Evolutionary conservation across 2,113 vertebrate species (phyloP), one percentile per base, ranked within the genome.

Genomic region (Podiceps cristatus): DNA sequence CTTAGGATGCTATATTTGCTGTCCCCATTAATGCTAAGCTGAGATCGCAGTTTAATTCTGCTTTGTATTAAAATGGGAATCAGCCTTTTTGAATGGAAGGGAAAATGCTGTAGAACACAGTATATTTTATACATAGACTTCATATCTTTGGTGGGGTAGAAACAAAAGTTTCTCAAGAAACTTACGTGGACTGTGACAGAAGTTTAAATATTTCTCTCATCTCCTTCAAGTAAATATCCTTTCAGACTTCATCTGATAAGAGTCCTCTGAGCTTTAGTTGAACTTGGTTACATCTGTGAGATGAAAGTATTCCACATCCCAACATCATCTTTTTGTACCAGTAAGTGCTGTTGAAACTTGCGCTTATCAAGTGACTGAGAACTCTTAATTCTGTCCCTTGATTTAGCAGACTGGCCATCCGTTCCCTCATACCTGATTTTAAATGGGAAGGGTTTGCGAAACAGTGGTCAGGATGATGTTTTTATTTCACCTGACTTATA

Each of bases 31-130:
- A 90, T 73, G 40, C 80, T 87, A 86, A 95, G 17, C 49, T 92
- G 83, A 96, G 69, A 77, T 82, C 3, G 11, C 91, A 85, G 75
- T 89, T 95, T 91, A 91, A 93, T 87, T 97, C 89, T 73, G 33
- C 58, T 93, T 87, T 93, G 52, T 86, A 62, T 10, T 29, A 72
- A 88, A 91, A 53, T 55, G 37, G 27, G 77, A 87, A 75, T 60
- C 20, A 13, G 40, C 24, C 22, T 75, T 91, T 95, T 49, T 55
- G 47, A 90, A 81, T n/a, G 16, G n/a, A 86, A 73, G 33, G 53
- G 25, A 84, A 85, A 83, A 53, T 72, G 24, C 86, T 71, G 28
- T 68, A 50, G 50, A 74, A 77, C n/a, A 35, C 9, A 27, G 37
- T 88, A 3, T 85, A 33, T 83, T 80, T 96, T 84, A 77, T 78